These are phyloP conservation scores for Condylostylus longicornis DNA, from an alignment of 1,140 invertebrate species.

Conservation along the genomic window DNA sequence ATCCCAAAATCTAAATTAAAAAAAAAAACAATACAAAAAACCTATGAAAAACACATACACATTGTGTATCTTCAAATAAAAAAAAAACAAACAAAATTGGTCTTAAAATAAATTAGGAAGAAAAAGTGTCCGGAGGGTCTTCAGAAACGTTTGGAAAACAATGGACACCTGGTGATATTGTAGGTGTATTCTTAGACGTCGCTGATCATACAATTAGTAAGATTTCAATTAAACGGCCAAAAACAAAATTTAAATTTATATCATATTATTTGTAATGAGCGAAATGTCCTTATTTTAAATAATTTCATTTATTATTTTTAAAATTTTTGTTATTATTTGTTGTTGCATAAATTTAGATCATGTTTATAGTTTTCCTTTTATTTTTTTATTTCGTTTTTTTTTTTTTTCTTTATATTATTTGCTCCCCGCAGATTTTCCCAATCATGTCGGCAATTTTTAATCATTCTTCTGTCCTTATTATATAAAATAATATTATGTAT, in stretches of 20 bases:
- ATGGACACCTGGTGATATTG: constrained; percentile 86
- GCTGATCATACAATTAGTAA: constrained; percentile 95
- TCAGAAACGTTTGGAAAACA: constrained; percentile 87
- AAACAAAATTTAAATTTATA: constrained; percentile 1
- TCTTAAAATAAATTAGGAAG: constrained; percentile 64
- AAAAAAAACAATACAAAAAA: too few relatives aligned
- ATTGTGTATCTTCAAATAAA: too few relatives aligned
- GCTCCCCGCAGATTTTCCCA: too few relatives aligned
- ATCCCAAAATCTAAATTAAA: too few relatives aligned
- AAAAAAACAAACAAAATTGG: too few relatives aligned
- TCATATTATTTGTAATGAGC: too few relatives aligned
- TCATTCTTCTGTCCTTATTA: too few relatives aligned
- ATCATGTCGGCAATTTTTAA: too few relatives aligned
- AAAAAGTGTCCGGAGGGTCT: constrained; percentile 80
- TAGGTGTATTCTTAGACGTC: constrained; percentile 90
- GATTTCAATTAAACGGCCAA: constrained; percentile 30
- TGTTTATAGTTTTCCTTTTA: neutral
- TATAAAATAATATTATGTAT: too few relatives aligned
- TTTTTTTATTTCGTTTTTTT: neutral
- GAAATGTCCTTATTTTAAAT: too few relatives aligned
- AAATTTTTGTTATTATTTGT: neutral
- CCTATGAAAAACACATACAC: too few relatives aligned
- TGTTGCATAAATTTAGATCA: neutral
- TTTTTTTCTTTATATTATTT: constrained; percentile 1
- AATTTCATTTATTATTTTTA: neutral